Conservation (phyloP, 2,888 invertebrate species). For the Monopis laevigella region DNA sequence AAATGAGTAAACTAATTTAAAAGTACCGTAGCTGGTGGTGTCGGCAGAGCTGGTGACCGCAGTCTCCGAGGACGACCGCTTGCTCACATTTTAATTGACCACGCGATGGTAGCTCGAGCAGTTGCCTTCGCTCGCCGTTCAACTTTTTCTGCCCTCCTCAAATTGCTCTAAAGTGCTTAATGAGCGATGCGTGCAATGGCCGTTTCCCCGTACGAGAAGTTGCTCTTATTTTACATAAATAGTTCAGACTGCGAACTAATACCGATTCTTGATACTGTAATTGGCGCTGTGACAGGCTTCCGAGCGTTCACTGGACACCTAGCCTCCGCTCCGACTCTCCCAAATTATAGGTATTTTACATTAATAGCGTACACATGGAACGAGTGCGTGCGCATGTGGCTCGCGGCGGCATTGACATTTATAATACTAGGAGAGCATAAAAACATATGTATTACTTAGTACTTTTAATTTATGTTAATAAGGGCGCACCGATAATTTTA, state of each 20-base stretch:
- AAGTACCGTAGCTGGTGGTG: constrained; percentile 4
- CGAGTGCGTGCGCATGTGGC: constrained; percentile 45
- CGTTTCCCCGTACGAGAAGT: constrained; percentile 61
- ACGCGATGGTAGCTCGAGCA: constrained; percentile 51
- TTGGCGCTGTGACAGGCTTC: constrained; percentile 65
- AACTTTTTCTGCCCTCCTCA: constrained; percentile 60
- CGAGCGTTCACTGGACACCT: constrained; percentile 48
- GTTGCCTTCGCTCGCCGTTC: constrained; percentile 38
- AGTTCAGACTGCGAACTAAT: constrained; percentile 62
- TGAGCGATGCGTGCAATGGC: constrained; percentile 66
- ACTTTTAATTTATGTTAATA: constrained; percentile 13
- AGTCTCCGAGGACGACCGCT: background rate
- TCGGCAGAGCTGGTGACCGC: background rate
- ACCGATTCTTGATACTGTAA: constrained; percentile 64
- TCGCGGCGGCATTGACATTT: constrained; percentile 46
- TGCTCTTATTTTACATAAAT: constrained; percentile 65
- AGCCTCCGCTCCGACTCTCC: constrained; percentile 32
- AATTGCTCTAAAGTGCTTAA: constrained; percentile 68
- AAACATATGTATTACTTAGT: constrained; percentile 13
- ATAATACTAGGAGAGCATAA: constrained; percentile 18
- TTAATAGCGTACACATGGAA: constrained; percentile 52
- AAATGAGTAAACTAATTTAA: constrained; percentile 9
- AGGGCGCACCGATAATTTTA: constrained; percentile 10
- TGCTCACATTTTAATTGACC: constrained; percentile 61
- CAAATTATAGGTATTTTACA: constrained; percentile 62